Percentiles rank a stretch among this genome's conserved stretches.
Conservation (phyloP, 2,797 vertebrate genomes). For the Manis javanica region DNA sequence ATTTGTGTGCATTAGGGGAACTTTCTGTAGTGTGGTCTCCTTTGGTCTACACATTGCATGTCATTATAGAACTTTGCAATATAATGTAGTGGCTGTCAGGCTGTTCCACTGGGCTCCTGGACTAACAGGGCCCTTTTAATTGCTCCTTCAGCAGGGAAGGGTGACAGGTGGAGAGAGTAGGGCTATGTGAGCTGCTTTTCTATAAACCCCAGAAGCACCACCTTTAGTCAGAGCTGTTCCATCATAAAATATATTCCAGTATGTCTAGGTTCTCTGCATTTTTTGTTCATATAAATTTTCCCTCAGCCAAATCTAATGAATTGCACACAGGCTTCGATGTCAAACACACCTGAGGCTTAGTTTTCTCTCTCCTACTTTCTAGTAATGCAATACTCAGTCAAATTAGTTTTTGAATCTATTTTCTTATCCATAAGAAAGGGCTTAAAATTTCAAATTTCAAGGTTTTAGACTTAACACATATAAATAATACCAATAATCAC, state of each 20-base stretch:
- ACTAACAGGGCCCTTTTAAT: background rate
- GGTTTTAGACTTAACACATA: background rate
- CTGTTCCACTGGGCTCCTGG: background rate
- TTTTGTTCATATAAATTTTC: conserved; percentile 33
- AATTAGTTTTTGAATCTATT: background rate
- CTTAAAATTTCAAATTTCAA: conserved; percentile 21
- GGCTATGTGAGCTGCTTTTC: background rate
- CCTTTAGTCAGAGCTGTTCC: background rate
- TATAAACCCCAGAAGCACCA: background rate
- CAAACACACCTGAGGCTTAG: background rate
- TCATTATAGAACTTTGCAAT: background rate
- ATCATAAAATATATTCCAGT: background rate
- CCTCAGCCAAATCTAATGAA: background rate
- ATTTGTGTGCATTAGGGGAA: background rate
- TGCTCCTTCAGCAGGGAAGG: background rate
- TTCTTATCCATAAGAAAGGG: background rate
- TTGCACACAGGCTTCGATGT: background rate
- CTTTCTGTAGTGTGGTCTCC: background rate
- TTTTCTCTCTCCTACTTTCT: background rate
- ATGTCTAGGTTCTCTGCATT: background rate
- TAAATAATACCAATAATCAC: background rate
- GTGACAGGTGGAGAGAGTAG: background rate
- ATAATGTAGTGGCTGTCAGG: background rate
- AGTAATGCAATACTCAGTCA: background rate
- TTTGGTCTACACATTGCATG: background rate